Evolutionary conservation across 2,113 vertebrate species (phyloP), one percentile per base, ranked within the genome.

Genomic region (Gorilla gorilla): DNA sequence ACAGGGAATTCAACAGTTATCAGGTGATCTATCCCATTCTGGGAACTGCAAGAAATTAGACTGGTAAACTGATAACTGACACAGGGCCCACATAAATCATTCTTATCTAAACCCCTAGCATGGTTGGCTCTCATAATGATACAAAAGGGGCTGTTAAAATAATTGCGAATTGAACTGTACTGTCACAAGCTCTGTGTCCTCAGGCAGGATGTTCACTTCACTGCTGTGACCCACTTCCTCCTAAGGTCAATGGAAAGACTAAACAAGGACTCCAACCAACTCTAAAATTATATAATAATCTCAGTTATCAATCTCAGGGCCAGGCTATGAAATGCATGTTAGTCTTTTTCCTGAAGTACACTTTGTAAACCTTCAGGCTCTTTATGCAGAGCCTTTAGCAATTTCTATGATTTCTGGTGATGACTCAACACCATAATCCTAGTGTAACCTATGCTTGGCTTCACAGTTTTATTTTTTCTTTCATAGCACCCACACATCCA

Each of bases 401-500:
- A 81, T 93, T 87, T 75, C 75, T 82, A 75, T 89, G 89, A 78
- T 57, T 82, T 79, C 86, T 64, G 70, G 43, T 45, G 16, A 82
- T 81, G 94, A 97, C 57, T 96, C 50, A 90, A 52, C 8, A 61
- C 30, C 48, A 94, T 85, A 91, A 90, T 55, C 20, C 14, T n/a
- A 78, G 83, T 76, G 86, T 96, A 61, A 83, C 25, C 50, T 64
- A 35, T 35, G n/a, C 75, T 82, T 66, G 30, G 35, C 82, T 75
- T 96, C 45, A 85, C 10, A 57, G 43, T 72, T 96, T 80, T 50
- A 50, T 72, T 72, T 79, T 89, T 96, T 76, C 79, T 86, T 86
- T 93, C 45, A 50, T 89, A 86, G 48, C 45, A 80, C n/a, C 59
- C 66, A 92, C 88, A 88, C 43, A 76, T 61, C 8, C 0, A 11